phyloP scores from a whole-genome alignment of 2,113 vertebrate genomes.

The Anolis carolinensis region DNA sequence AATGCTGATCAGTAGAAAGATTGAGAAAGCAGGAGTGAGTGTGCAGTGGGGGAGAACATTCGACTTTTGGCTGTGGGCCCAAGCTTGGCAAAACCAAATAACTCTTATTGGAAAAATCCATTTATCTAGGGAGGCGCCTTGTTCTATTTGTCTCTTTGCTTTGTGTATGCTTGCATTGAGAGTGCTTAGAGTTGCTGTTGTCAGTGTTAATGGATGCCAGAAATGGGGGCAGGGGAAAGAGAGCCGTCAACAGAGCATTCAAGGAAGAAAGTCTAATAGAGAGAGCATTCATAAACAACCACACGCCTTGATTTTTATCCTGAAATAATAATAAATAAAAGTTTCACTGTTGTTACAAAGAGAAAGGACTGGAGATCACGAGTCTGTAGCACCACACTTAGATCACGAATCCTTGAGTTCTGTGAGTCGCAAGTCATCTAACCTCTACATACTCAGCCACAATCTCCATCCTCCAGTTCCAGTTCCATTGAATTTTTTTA shows the following conservation, averaged over 20 bases:
- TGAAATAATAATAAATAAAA: not conserved
- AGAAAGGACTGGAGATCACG: not conserved
- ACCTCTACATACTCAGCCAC: not conserved
- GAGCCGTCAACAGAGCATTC: not conserved
- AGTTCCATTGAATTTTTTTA: too few relatives aligned
- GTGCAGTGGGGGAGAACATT: too few relatives aligned
- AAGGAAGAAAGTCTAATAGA: not conserved
- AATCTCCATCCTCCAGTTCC: not conserved
- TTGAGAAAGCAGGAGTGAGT: not conserved
- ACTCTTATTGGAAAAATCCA: not conserved
- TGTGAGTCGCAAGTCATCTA: not conserved
- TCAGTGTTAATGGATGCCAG: not conserved
- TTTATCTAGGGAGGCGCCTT: not conserved
- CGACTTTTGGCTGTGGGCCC: not conserved
- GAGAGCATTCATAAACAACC: not conserved
- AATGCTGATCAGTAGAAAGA: constrained; percentile 2
- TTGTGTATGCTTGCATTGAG: not conserved
- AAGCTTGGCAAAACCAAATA: fast-evolving
- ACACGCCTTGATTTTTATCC: not conserved
- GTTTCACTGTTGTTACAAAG: not conserved
- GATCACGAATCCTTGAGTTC: not conserved
- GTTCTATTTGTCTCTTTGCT: not conserved
- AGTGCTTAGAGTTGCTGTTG: not conserved
- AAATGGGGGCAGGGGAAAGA: not conserved
- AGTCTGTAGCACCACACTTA: not conserved